phyloP scores from a whole-genome alignment of 1,140 invertebrate genomes.

The Drosophila kohkoa region DNA sequence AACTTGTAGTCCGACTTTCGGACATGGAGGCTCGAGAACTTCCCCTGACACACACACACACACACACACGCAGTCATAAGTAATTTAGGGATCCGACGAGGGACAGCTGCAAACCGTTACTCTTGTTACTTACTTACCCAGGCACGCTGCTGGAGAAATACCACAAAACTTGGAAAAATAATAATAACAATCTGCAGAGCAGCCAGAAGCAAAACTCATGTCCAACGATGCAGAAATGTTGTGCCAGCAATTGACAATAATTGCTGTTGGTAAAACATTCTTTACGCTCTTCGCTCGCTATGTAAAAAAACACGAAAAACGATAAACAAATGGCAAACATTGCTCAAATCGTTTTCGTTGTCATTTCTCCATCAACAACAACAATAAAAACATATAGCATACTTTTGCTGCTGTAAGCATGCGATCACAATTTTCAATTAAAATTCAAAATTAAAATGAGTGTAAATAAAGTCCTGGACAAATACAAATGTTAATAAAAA shows the following conservation, averaged over 20 bases:
- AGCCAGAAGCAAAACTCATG: slow-evolving; percentile 12
- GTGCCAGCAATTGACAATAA: slow-evolving; percentile 68
- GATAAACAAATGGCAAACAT: slow-evolving; percentile 3
- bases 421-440: slow-evolving; percentile 11
- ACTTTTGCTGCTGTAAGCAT: not conserved
- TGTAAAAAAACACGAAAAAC: not conserved
- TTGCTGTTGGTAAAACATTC: slow-evolving; percentile 53
- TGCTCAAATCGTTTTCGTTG: not conserved
- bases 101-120: slow-evolving; percentile 54
- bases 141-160: not conserved
- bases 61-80: slow-evolving; percentile 44
- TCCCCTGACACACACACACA: not conserved
- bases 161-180: slow-evolving; percentile 31
- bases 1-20: slow-evolving; percentile 22
- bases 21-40: slow-evolving; percentile 15
- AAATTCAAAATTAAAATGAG: slow-evolving; percentile 7
- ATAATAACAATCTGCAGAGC: slow-evolving; percentile 14
- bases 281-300: not conserved
- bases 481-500: slow-evolving; percentile 2
- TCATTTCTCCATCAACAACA: not conserved
- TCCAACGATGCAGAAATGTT: slow-evolving; percentile 56
- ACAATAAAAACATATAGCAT: not conserved
- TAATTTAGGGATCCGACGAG: slow-evolving; percentile 66
- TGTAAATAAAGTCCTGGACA: not conserved
- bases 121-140: slow-evolving; percentile 11